A percentile compares a stretch with the other conserved stretches of the same genome.
Evolutionary conservation across 1,140 invertebrate genomes (phyloP).

Genomic region (Mamestra configurata): DNA sequence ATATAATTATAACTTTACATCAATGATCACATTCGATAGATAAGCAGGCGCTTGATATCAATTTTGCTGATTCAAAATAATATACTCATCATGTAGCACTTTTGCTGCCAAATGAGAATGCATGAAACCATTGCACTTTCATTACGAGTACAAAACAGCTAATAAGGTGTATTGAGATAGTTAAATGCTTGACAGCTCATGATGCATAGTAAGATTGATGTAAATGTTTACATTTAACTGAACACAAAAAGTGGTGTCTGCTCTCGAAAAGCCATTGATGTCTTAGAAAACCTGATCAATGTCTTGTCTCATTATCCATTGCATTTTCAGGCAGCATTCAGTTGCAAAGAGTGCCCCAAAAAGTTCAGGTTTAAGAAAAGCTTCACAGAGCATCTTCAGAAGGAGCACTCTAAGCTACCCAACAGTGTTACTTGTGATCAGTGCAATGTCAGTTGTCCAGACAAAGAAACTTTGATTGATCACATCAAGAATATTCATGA

Average conservation of each 20-base stretch:
- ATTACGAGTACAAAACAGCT: too few relatives aligned
- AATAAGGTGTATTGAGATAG: too few relatives aligned
- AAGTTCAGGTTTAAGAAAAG: constrained; percentile 76
- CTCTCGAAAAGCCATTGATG: too few relatives aligned
- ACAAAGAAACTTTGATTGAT: constrained; percentile 61
- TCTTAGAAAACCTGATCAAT: too few relatives aligned
- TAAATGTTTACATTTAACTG: too few relatives aligned
- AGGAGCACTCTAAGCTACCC: constrained; percentile 75
- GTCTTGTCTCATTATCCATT: background rate
- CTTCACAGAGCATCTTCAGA: constrained; percentile 65
- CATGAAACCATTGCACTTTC: too few relatives aligned
- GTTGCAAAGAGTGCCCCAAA: constrained; percentile 76
- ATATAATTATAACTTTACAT: background rate
- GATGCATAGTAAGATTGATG: too few relatives aligned
- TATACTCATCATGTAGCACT: background rate
- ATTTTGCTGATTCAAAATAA: constrained; percentile 17
- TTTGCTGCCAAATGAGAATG: too few relatives aligned
- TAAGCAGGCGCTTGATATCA: background rate
- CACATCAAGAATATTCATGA: constrained; percentile 75
- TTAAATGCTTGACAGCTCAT: too few relatives aligned
- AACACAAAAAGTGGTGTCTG: too few relatives aligned
- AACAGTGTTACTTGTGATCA: constrained; percentile 71
- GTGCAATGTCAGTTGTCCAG: constrained; percentile 73
- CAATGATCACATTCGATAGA: background rate
- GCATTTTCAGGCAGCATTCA: constrained; percentile 58